phyloP scores from a whole-genome alignment of 1,140 invertebrate species.

The Drosophila kohkoa region DNA sequence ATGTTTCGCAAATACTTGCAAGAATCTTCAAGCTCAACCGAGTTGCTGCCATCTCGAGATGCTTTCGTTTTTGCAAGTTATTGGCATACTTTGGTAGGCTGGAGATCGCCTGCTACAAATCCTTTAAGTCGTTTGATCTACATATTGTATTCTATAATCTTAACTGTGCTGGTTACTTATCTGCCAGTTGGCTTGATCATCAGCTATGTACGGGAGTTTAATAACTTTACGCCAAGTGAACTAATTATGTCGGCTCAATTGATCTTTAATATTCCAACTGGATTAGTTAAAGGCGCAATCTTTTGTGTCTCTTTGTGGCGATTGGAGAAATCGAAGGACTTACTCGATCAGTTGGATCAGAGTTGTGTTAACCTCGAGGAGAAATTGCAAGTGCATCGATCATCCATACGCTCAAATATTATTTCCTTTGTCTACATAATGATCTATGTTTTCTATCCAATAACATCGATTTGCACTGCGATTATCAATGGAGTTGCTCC shows the following conservation, averaged over 20 bases:
- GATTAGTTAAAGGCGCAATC: background rate
- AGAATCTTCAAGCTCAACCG: background rate
- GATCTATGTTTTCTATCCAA: conserved; percentile 4
- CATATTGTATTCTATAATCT: background rate
- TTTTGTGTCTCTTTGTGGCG: background rate
- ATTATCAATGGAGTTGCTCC: conserved; percentile 7
- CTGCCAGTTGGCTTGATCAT: background rate
- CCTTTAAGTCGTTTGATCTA: background rate
- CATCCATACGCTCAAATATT: conserved; percentile 34
- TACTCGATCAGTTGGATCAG: conserved; percentile 29
- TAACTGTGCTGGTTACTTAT: background rate
- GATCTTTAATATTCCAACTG: conserved; percentile 31
- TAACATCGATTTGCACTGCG: background rate
- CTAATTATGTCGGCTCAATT: background rate
- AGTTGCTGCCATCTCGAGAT: background rate
- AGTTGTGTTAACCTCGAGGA: conserved; percentile 16
- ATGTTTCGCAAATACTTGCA: background rate
- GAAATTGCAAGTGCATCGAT: conserved; percentile 20
- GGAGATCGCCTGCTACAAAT: background rate
- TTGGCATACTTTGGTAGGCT: background rate
- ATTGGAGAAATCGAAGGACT: conserved; percentile 34
- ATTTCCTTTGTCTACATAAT: background rate
- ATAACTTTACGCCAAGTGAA: background rate
- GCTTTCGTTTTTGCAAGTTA: background rate
- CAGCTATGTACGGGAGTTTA: background rate